Evolutionary conservation across 1,140 invertebrate species (phyloP).

Genomic region (Drosophila erecta): DNA sequence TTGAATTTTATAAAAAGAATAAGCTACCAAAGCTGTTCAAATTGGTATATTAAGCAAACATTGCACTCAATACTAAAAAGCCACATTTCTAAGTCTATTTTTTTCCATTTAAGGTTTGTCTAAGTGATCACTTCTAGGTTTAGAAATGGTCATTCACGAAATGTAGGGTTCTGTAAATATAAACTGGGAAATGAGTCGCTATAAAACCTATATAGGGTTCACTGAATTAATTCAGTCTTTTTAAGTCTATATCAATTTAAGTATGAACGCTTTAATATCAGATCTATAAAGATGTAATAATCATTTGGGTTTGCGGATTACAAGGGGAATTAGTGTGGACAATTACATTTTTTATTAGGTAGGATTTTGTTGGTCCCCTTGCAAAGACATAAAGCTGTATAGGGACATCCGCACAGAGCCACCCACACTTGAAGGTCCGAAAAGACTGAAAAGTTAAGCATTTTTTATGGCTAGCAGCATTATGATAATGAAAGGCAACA

Average conservation of each 20-base stretch:
- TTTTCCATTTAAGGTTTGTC: no score
- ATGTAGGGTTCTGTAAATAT: no score
- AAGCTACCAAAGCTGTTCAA: no score
- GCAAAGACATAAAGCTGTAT: constrained; percentile 19
- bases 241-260: neutral
- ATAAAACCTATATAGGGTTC: no score
- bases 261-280: neutral
- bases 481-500: constrained; percentile 70
- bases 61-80: no score
- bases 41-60: no score
- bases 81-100: no score
- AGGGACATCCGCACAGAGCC: constrained; percentile 2
- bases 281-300: neutral
- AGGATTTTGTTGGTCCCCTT: neutral
- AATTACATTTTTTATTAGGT: constrained; percentile 16
- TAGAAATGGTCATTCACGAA: no score
- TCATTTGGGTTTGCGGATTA: constrained; percentile 2
- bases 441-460: constrained; percentile 46
- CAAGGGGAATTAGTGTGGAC: constrained; percentile 7
- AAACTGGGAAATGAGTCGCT: no score
- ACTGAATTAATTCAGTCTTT: no score
- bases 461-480: constrained; percentile 53
- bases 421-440: neutral
- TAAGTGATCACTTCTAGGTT: no score
- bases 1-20: neutral